Evolutionary conservation across 2,797 vertebrate species (phyloP), one percentile per base, ranked within the genome.

Genomic region (Squalus acanthias): DNA sequence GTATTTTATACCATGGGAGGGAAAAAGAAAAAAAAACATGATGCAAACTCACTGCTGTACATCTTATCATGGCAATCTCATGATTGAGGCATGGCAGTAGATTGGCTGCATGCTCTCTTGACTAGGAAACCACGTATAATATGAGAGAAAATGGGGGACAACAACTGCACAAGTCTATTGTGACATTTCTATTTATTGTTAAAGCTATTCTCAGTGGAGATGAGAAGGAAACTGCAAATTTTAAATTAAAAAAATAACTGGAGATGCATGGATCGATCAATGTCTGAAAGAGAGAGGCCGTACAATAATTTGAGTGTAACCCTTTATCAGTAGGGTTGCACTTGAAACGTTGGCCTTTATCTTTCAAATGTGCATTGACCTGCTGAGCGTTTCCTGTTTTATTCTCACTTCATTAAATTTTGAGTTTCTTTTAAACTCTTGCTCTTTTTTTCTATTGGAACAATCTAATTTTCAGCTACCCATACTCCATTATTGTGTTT

Each of bases 401-500:
- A 69, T 69, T 93, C 39, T 93, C 20, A 85, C 15, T 22, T 12
- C 15, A 65, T 92, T 33, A 65, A 65, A 63, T 13, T 63, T 22
- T 24, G 63, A 17, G 9, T 29, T 24, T 87, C 63, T n/a, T 69
- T 65, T 26, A 46, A 89, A 39, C 53, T 50, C 92, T 67, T 2
- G 24, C 46, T n/a, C 33, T 60, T 96, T 22, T 7, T 4, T 46
- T 67, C 53, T 50, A 10, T 24, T 60, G 89, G n/a, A 69, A 69
- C 29, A 29, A 60, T 29, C 50, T 20, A 95, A 74, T 70, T 95
- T 26, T 15, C 97, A 99, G 99, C 99, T 57, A 99, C 99, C 0
- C 98, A 89, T 0, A 98, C 98, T 96, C 98, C 98, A 50, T 97
- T 99, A 97, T 96, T 96, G 0, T 99, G 99, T 96, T 97, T 97